A percentile compares a stretch with the other conserved stretches of the same genome.
These are phyloP conservation scores for Cephus pulcher DNA, from an alignment of 2,888 invertebrate genomes.

Conservation along the genomic window DNA sequence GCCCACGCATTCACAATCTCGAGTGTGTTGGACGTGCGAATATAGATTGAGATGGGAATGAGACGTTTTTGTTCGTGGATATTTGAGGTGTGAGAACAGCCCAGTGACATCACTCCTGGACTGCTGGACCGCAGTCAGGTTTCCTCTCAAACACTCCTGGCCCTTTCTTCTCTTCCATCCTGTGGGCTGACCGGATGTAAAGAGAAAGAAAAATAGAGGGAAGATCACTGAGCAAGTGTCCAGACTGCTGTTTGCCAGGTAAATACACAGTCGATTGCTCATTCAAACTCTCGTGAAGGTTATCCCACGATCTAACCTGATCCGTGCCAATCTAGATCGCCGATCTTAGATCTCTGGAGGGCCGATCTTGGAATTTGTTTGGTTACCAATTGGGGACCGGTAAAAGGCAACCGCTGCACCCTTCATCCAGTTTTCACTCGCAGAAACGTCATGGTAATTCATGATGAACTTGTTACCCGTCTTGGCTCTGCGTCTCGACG, in stretches of 20 bases:
- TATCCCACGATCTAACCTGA: slow-evolving; percentile 59
- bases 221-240: too few species aligned
- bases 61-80: slow-evolving; percentile 60
- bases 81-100: slow-evolving; percentile 52
- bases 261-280: slow-evolving; percentile 60
- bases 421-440: too few species aligned
- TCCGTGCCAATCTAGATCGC: slow-evolving; percentile 18
- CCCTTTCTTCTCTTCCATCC: too few species aligned
- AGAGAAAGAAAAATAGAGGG: too few species aligned
- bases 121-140: too few species aligned
- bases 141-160: too few species aligned
- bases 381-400: neutral
- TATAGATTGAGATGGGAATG: slow-evolving; percentile 67
- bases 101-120: too few species aligned
- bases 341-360: neutral
- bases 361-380: neutral
- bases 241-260: slow-evolving; percentile 27
- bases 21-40: slow-evolving; percentile 67
- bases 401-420: too few species aligned
- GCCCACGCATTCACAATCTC: slow-evolving; percentile 65
- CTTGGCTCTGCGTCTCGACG: too few species aligned
- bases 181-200: too few species aligned
- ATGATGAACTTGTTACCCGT: too few species aligned
- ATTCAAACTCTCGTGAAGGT: slow-evolving; percentile 19
- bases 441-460: too few species aligned